Evolutionary conservation across 2,888 invertebrate species (phyloP).

Genomic region (Tetrapedia diversipes): DNA sequence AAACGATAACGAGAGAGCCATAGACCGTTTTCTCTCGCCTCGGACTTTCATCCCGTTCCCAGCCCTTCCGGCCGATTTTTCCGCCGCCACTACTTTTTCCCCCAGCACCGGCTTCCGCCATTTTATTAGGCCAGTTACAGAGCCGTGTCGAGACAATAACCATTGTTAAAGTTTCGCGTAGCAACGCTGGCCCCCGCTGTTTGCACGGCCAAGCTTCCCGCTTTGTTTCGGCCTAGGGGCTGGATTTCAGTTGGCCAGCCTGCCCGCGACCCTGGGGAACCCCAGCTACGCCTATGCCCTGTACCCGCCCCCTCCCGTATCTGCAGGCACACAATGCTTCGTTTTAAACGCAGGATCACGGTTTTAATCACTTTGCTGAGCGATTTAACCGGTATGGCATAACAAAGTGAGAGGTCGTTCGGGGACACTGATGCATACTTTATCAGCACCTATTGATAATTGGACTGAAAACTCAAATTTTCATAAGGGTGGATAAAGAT

Average conservation of each 20-base stretch:
- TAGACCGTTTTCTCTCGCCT: slow-evolving; percentile 5
- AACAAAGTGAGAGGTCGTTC: no score
- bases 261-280: not conserved
- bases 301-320: not conserved
- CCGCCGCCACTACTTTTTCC: not conserved
- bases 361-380: not conserved
- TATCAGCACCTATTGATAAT: no score
- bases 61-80: slow-evolving; percentile 36
- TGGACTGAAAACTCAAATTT: no score
- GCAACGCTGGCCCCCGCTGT: slow-evolving; percentile 30
- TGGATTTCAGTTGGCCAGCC: slow-evolving; percentile 19
- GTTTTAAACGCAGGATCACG: not conserved
- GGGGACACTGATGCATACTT: no score
- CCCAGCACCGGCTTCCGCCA: slow-evolving; percentile 37
- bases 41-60: slow-evolving; percentile 14
- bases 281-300: slow-evolving; percentile 19
- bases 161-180: slow-evolving; percentile 65
- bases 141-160: slow-evolving; percentile 63
- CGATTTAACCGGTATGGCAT: no score
- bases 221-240: slow-evolving; percentile 25
- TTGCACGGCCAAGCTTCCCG: slow-evolving; percentile 15
- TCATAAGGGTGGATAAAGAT: no score
- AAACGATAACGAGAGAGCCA: slow-evolving; percentile 49
- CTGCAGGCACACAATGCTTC: not conserved
- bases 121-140: slow-evolving; percentile 67